phyloP scores from a whole-genome alignment of 1,140 invertebrate species.

The Heliconius hermathena region DNA sequence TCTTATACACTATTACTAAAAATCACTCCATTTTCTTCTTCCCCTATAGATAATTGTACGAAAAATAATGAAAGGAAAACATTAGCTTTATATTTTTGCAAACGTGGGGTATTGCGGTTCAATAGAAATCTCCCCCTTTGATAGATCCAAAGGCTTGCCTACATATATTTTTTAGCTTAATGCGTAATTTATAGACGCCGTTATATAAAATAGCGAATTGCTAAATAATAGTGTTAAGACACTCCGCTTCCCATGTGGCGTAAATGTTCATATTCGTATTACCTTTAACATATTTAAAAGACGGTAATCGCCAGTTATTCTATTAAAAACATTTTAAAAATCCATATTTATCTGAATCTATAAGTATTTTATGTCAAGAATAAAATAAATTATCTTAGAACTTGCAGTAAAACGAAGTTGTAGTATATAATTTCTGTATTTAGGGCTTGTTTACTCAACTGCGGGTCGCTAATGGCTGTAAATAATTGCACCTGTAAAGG shows the following conservation, averaged over 20 bases:
- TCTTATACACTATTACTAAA: neutral
- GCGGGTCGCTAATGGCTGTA: neutral
- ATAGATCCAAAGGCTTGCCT: neutral
- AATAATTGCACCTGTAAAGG: slow-evolving; percentile 24
- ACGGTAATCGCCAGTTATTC: no score
- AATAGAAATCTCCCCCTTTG: neutral
- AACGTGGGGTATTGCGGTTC: neutral
- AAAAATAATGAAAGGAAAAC: neutral
- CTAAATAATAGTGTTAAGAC: no score
- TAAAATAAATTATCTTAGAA: neutral
- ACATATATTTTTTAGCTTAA: neutral
- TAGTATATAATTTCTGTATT: slow-evolving; percentile 3
- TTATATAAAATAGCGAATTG: neutral
- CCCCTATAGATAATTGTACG: neutral
- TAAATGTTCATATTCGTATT: neutral
- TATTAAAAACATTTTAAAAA: neutral
- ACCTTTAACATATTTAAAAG: no score
- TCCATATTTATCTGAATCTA: neutral
- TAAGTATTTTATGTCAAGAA: neutral
- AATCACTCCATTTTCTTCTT: neutral
- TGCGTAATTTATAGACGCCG: neutral
- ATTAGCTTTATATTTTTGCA: neutral
- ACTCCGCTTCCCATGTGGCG: no score
- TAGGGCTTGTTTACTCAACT: slow-evolving; percentile 23
- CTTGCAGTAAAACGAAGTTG: neutral